Conservation (phyloP, 2,113 vertebrate species). For the Smithornis capensis region DNA sequence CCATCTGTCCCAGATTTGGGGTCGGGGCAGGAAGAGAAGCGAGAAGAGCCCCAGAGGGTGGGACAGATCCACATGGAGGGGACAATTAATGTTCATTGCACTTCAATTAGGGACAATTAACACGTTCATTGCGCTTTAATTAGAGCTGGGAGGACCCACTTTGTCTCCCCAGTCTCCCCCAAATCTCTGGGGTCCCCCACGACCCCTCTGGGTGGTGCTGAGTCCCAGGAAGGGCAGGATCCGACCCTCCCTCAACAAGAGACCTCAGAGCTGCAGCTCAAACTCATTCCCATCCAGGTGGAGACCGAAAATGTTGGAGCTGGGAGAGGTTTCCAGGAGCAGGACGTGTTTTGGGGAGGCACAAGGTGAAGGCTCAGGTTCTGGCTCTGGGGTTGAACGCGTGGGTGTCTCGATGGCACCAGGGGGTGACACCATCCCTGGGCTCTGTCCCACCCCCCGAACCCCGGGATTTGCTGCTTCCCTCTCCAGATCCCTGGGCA, state of each 20-base stretch:
- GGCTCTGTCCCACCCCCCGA: rapidly evolving
- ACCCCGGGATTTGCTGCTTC: neutral
- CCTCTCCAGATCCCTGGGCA: neutral
- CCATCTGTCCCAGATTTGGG: neutral
- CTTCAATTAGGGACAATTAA: no score
- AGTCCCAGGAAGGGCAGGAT: neutral
- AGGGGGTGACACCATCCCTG: neutral
- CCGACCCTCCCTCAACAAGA: neutral
- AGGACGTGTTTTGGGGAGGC: rapidly evolving
- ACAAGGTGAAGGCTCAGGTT: neutral
- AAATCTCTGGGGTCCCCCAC: neutral
- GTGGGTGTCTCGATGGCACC: neutral
- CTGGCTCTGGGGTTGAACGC: rapidly evolving
- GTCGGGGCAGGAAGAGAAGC: neutral
- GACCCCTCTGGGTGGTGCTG: neutral
- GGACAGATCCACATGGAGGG: no score
- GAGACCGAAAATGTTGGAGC: neutral
- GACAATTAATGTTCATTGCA: no score
- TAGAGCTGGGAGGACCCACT: neutral
- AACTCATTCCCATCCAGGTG: neutral
- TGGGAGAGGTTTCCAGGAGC: neutral
- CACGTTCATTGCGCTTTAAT: neutral
- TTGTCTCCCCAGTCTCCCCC: neutral
- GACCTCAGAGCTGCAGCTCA: neutral
- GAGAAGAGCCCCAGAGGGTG: no score